Conservation (phyloP, 2,113 vertebrate species). For the Bubo bubo region DNA sequence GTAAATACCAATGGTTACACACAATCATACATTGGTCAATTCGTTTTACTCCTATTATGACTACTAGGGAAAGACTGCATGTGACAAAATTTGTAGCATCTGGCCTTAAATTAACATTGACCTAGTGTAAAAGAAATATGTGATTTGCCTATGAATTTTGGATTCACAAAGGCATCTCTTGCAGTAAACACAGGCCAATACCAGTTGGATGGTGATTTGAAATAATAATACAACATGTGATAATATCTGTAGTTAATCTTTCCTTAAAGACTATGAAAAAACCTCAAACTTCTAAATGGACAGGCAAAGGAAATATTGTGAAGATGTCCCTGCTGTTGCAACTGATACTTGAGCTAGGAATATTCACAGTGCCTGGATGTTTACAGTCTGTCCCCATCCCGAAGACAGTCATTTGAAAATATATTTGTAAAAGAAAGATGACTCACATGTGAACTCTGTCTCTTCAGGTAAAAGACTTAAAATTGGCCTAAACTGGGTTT, state of each 20-base stretch:
- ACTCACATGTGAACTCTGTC: not conserved
- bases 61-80: not conserved
- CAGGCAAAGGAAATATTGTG: not conserved
- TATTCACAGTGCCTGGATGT: not conserved
- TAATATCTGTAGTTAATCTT: not conserved
- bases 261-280: not conserved
- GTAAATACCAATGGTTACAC: not conserved
- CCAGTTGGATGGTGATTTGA: not conserved
- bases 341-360: not conserved
- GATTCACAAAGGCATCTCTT: not conserved
- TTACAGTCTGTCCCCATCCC: not conserved
- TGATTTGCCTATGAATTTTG: not conserved
- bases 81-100: not conserved
- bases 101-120: not conserved
- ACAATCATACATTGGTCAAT: not conserved
- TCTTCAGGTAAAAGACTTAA: not conserved
- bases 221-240: not conserved
- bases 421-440: not conserved
- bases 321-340: not conserved
- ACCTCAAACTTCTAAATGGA: accelerated
- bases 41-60: not conserved
- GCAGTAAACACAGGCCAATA: not conserved
- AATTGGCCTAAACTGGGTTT: not conserved
- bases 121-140: not conserved
- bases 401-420: not conserved